Conservation (phyloP, 2,797 vertebrate genomes). For the Coccyzus lansbergi region DNA sequence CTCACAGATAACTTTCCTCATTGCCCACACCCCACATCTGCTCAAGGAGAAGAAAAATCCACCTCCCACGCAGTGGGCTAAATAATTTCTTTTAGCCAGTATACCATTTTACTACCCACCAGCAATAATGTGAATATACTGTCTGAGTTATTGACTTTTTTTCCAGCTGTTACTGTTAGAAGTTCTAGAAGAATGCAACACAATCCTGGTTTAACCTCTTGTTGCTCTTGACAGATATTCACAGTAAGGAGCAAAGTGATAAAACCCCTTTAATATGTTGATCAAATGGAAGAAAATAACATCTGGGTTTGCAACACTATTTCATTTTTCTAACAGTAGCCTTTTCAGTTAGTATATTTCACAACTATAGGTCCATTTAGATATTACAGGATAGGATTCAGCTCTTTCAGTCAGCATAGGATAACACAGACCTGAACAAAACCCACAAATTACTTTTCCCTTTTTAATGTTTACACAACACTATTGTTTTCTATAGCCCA, state of each 20-base stretch:
- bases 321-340: not conserved
- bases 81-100: not conserved
- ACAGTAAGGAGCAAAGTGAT: not conserved
- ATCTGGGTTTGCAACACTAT: not conserved
- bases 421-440: not conserved
- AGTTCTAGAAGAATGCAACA: not conserved
- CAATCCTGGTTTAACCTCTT: accelerated
- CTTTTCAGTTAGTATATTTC: not conserved
- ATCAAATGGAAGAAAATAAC: constrained; percentile 1
- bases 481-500: not conserved
- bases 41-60: not conserved
- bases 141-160: not conserved
- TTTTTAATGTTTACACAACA: not conserved
- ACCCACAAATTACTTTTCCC: not conserved
- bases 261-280: not conserved
- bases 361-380: not conserved
- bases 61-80: not conserved
- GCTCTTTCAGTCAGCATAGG: not conserved
- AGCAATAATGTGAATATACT: not conserved
- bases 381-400: not conserved
- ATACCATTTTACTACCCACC: not conserved
- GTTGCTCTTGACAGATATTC: not conserved
- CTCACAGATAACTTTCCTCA: not conserved
- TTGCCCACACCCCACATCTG: not conserved
- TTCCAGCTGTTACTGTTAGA: not conserved